Evolutionary conservation across 2,113 vertebrate genomes (phyloP).

Genomic region (Lampris megalopsis): DNA sequence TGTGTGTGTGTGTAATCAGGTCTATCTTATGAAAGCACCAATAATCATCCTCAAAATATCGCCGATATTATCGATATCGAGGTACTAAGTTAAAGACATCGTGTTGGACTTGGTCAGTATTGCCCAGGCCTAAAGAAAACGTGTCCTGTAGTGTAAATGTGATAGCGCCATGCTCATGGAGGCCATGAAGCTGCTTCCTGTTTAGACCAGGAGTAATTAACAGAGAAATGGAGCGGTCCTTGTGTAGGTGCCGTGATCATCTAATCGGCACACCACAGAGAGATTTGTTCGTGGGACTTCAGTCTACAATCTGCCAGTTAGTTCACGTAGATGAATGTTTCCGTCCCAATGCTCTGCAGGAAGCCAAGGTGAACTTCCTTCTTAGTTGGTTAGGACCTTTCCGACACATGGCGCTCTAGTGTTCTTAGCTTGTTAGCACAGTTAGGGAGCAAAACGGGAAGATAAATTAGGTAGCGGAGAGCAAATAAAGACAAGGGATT

Average conservation of each 20-base stretch:
- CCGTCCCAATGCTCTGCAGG: background rate
- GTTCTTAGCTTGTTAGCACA: conserved; percentile 48
- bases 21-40: too few relatives aligned
- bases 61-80: too few relatives aligned
- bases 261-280: too few relatives aligned
- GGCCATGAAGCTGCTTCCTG: background rate
- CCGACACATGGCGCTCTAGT: conserved; percentile 21
- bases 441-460: conserved; percentile 34
- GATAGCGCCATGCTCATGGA: conserved; percentile 16
- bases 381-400: conserved; percentile 10
- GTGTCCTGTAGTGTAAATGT: background rate
- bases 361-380: background rate
- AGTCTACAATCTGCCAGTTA: background rate
- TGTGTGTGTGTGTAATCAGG: too few relatives aligned
- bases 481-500: conserved; percentile 62
- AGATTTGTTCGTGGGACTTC: background rate
- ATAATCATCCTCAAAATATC: too few relatives aligned
- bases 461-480: conserved; percentile 35
- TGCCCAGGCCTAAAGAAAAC: background rate
- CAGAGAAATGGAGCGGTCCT: conserved; percentile 1
- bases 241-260: background rate
- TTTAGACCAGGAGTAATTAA: conserved; percentile 37
- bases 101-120: too few relatives aligned
- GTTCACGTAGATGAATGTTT: conserved; percentile 7
- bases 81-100: too few relatives aligned